A percentile compares a stretch with the other conserved stretches of the same genome.
phyloP scores from a whole-genome alignment of 1,140 invertebrate genomes.

The Metopolophium dirhodum region DNA sequence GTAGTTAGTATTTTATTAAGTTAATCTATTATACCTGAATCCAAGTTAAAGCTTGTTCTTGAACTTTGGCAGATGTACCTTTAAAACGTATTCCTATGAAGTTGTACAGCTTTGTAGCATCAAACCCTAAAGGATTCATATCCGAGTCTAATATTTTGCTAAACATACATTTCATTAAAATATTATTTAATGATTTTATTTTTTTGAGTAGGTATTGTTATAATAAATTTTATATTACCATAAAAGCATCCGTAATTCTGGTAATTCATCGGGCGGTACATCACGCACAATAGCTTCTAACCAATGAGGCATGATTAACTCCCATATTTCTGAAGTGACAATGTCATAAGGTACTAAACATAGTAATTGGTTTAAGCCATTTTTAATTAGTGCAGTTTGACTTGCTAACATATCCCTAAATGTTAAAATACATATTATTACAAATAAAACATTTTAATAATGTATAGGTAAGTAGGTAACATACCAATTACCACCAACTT shows the following conservation, averaged over 20 bases:
- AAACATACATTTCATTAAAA: conserved; percentile 60
- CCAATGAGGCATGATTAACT: conserved; percentile 98
- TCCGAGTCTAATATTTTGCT: conserved; percentile 97
- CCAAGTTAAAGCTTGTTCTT: conserved; percentile 94
- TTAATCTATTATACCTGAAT: conserved; percentile 77
- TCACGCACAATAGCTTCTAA: conserved; percentile 96
- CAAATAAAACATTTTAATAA: neutral
- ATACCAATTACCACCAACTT: conserved; percentile 93
- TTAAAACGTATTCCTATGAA: conserved; percentile 90
- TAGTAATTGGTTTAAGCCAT: conserved; percentile 89
- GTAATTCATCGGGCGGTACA: conserved; percentile 88
- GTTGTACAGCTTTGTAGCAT: conserved; percentile 91
- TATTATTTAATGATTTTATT: conserved; percentile 28
- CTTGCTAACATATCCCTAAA: conserved; percentile 85
- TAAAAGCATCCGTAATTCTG: conserved; percentile 89
- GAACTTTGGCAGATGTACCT: conserved; percentile 83
- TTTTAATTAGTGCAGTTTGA: conserved; percentile 91
- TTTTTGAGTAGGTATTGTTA: neutral
- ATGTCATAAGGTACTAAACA: conserved; percentile 98
- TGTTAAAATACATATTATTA: conserved; percentile 43
- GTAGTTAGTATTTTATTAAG: neutral
- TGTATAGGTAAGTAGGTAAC: conserved; percentile 60
- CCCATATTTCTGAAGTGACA: conserved; percentile 95
- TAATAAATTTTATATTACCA: conserved; percentile 65
- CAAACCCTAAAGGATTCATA: conserved; percentile 92